Conservation (phyloP, 2,113 vertebrate species). For the Jaculus jaculus region DNA sequence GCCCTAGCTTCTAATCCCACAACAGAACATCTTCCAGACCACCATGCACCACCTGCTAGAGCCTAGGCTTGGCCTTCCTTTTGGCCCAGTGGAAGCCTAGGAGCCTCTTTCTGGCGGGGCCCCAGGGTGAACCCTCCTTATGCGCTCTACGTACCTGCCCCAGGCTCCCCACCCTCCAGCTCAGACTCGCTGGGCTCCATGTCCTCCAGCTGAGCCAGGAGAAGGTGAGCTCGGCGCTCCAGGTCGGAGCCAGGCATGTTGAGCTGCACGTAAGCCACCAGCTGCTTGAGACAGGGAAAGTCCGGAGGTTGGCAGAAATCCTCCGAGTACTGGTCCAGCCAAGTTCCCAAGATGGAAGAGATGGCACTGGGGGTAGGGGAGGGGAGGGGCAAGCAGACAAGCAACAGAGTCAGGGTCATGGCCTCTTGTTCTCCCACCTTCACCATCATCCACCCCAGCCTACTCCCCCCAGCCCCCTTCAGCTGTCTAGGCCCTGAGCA, state of each 20-base stretch:
- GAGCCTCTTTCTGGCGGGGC: fast-evolving
- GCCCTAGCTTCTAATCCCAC: not conserved
- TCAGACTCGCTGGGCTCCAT: constrained; percentile 87
- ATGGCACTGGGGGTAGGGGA: constrained; percentile 87
- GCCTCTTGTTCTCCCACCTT: not conserved
- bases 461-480: too few species aligned
- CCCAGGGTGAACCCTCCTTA: fast-evolving
- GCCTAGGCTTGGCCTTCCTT: not conserved
- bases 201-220: constrained; percentile 94
- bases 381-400: fast-evolving
- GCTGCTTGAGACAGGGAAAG: constrained; percentile 93
- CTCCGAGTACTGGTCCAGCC: constrained; percentile 98
- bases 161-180: constrained; percentile 85
- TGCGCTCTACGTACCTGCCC: fast-evolving
- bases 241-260: constrained; percentile 95
- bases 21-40: fast-evolving
- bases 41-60: fast-evolving
- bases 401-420: not conserved
- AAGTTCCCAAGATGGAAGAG: constrained; percentile 97
- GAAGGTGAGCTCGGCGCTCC: constrained; percentile 94
- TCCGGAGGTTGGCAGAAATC: constrained; percentile 95
- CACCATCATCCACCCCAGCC: not conserved
- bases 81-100: not conserved
- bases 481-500: not conserved
- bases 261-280: constrained; percentile 92